A percentile compares a stretch with the other conserved stretches of the same genome.
Evolutionary conservation across 2,113 vertebrate species (phyloP).

Genomic region (Apus apus): DNA sequence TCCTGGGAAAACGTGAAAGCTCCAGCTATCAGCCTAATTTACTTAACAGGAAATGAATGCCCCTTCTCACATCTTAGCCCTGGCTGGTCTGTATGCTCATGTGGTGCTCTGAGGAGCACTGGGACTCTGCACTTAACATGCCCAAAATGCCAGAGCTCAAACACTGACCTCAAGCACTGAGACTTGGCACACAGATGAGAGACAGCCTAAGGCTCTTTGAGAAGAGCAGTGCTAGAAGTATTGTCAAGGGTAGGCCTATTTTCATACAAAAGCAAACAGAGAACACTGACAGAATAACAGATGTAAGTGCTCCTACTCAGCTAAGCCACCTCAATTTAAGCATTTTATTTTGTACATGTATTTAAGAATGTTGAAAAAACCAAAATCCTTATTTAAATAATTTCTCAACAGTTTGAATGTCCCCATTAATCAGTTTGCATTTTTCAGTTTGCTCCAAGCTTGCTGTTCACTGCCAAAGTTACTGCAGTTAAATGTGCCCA

Average conservation of each 20-base stretch:
- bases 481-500: neutral
- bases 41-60: neutral
- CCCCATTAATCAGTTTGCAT: neutral
- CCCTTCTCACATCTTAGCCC: neutral
- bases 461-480: neutral
- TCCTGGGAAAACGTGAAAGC: neutral
- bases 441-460: neutral
- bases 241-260: neutral
- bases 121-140: neutral
- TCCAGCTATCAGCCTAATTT: neutral
- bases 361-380: neutral
- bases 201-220: neutral
- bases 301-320: neutral
- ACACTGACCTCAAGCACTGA: neutral
- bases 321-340: neutral
- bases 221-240: neutral
- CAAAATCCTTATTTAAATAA: neutral
- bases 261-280: neutral
- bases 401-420: neutral
- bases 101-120: rapidly evolving
- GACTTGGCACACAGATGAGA: rapidly evolving
- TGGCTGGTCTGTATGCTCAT: neutral
- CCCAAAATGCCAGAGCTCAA: neutral
- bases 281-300: neutral
- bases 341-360: neutral